Evolutionary conservation across 2,888 invertebrate genomes (phyloP), one percentile per base, ranked within the genome.

Genomic region (Andrena fulva): DNA sequence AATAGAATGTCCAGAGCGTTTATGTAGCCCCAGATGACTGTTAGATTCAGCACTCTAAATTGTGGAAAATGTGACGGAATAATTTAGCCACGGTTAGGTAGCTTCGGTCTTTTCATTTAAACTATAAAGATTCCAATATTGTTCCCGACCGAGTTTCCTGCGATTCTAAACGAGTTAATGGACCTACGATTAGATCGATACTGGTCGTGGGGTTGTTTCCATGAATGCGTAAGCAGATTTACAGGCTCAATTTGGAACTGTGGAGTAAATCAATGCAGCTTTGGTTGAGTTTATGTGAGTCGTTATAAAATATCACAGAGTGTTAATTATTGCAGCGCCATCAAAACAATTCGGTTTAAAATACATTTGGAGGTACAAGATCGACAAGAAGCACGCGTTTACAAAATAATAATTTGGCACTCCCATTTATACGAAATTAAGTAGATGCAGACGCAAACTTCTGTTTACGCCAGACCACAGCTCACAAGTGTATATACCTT

Each of bases 111-210:
- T 42, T 5, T 16, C 42, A 16, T 42, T 42, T 42, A 42, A 42
- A 42, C 16, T 42, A 42, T 16, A 42, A 42, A 42, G 16, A 42
- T 4, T 42, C 12, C 42, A 42, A 42, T 42, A 42, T 42, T 42
- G 16, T 42, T 1, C 42, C 5, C 0, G 42, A 16, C 42, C 16
- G 42, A 42, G 42, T 42, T 42, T 16, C 16, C 42, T 16, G 42
- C 42, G 42, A 5, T 42, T 8, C 35, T 2, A 29, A 12, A 31
- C 12, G 20, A 24, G 16, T 59, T 42, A 67, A 73, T 59, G 56
- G 29, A 56, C 24, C 24, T 64, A 7, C 64, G 20, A 66, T 66
- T 54, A 35, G 35, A 56, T 74, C 73, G 59, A 74, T 73, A 64
- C 20, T 16, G 5, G 29, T 31, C 56, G 24, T 56, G 24, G 16